Evolutionary conservation across 2,888 invertebrate species (phyloP).

Genomic region (Apodemia hepburni): DNA sequence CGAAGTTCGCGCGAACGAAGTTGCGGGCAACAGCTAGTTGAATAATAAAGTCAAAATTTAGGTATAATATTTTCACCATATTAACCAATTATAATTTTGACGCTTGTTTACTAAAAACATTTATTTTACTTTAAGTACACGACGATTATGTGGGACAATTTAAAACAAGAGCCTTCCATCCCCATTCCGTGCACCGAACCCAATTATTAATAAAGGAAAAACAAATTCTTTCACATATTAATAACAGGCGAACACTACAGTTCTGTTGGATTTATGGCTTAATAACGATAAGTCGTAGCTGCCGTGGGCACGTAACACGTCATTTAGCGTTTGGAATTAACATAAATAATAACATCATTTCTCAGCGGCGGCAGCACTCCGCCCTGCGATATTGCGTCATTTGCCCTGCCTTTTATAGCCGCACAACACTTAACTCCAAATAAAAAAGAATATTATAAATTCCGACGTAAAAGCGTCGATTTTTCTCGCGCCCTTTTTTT

Average conservation of each 20-base stretch:
- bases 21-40: too few relatives aligned
- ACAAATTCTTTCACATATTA: constrained; percentile 19
- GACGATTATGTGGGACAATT: not conserved
- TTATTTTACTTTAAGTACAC: not conserved
- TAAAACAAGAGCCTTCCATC: not conserved
- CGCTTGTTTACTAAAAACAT: not conserved
- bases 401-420: constrained; percentile 65
- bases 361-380: constrained; percentile 41
- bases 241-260: constrained; percentile 16
- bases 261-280: constrained; percentile 21
- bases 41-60: too few relatives aligned
- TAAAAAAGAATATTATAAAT: constrained; percentile 71
- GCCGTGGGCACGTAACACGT: constrained; percentile 68
- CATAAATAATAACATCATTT: constrained; percentile 79
- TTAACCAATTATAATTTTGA: too few relatives aligned
- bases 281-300: constrained; percentile 51
- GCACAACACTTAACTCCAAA: constrained; percentile 65
- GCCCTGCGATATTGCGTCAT: constrained; percentile 61
- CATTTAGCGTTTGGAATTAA: constrained; percentile 74
- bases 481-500: constrained; percentile 39
- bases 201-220: constrained; percentile 1
- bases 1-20: too few relatives aligned
- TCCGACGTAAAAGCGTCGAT: constrained; percentile 44
- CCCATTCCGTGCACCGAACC: not conserved
- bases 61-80: too few relatives aligned